Evolutionary conservation across 2,113 vertebrate species (phyloP).

Genomic region (Alectura lathami): DNA sequence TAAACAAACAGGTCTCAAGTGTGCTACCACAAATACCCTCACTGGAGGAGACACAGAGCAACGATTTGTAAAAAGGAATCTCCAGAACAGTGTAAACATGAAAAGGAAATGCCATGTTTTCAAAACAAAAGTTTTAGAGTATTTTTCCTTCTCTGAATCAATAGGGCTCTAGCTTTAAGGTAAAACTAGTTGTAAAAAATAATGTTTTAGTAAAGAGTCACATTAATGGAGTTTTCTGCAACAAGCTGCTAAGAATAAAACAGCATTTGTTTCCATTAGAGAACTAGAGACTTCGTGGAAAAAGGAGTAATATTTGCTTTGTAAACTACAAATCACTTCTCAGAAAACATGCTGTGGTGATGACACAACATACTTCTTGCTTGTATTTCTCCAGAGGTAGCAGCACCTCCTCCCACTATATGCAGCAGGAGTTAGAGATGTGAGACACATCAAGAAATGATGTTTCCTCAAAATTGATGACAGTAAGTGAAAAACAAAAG

Average conservation of each 20-base stretch:
- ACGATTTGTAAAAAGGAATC: background rate
- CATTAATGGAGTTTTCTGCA: background rate
- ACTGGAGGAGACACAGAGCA: background rate
- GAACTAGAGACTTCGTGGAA: background rate
- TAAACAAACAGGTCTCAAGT: background rate
- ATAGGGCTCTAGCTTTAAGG: background rate
- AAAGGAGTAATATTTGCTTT: background rate
- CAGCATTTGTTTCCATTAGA: background rate
- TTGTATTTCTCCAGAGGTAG: background rate
- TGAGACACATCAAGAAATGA: background rate
- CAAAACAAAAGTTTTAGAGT: background rate
- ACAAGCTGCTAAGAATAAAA: constrained; percentile 34
- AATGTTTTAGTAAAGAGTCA: background rate
- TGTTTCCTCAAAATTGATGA: background rate
- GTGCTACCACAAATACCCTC: background rate
- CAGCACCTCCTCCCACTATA: background rate
- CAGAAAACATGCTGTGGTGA: background rate
- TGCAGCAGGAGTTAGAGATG: background rate
- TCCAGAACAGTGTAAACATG: background rate
- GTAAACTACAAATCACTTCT: background rate
- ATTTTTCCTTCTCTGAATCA: background rate
- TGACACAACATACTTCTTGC: background rate
- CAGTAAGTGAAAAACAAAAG: background rate
- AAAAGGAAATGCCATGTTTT: background rate
- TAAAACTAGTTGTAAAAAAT: background rate